phyloP scores from a whole-genome alignment of 2,888 invertebrate genomes.

The Endomychus coccineus region DNA sequence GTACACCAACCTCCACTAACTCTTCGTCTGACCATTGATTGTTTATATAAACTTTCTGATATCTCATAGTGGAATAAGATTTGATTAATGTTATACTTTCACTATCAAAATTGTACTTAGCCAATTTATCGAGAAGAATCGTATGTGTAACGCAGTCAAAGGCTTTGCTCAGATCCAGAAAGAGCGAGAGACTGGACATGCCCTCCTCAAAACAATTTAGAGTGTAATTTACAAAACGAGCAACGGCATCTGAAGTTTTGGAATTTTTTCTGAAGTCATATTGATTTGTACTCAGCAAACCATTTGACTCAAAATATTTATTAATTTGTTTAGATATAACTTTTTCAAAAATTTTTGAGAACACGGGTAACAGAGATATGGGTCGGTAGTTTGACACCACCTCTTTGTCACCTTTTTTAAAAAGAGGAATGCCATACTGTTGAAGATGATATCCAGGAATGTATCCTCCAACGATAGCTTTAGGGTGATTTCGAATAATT shows the following conservation, averaged over 20 bases:
- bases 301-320: conserved; percentile 2
- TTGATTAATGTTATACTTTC: not conserved
- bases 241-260: conserved; percentile 4
- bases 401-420: conserved; percentile 2
- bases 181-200: conserved; percentile 1
- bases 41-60: no score
- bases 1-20: no score
- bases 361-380: conserved; percentile 1
- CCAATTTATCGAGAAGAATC: conserved; percentile 1
- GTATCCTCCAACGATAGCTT: no score
- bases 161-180: conserved; percentile 2
- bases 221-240: conserved; percentile 3
- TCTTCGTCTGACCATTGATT: no score
- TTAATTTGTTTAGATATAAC: conserved; percentile 1
- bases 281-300: not conserved
- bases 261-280: conserved; percentile 3
- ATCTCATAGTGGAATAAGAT: no score
- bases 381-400: conserved; percentile 1
- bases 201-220: conserved; percentile 3
- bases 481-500: no score
- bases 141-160: conserved; percentile 2
- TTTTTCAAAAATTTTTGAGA: conserved; percentile 6
- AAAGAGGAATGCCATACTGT: conserved; percentile 3
- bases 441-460: no score
- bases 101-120: conserved; percentile 2